Evolutionary conservation across 2,113 vertebrate species (phyloP).

Genomic region (Phoenicopterus ruber): DNA sequence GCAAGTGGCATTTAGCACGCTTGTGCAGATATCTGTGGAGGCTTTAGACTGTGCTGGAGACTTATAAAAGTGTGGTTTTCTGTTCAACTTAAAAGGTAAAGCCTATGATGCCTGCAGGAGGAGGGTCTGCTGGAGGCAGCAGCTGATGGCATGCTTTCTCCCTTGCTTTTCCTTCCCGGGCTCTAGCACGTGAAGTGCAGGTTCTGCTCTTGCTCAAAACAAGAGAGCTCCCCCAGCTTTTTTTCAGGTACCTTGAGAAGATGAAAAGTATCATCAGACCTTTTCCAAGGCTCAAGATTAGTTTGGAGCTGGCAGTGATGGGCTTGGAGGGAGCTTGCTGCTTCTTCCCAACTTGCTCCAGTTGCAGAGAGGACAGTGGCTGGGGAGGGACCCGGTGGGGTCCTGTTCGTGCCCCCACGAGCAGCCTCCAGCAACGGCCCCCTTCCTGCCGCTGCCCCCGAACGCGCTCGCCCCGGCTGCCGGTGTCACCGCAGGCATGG

Average conservation of each 20-base stretch:
- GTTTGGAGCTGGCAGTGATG: background rate
- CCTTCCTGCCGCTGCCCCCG: background rate
- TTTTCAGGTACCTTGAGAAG: background rate
- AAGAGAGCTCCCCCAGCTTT: background rate
- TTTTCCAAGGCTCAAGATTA: background rate
- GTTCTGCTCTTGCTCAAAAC: background rate
- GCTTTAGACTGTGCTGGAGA: background rate
- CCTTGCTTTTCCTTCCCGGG: background rate
- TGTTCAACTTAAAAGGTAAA: background rate
- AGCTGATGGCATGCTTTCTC: background rate
- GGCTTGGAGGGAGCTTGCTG: background rate
- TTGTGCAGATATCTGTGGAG: background rate
- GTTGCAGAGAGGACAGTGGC: background rate
- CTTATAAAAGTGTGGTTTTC: background rate
- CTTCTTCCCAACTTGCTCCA: background rate
- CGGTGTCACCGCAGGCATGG: rapidly evolving
- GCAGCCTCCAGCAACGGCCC: background rate
- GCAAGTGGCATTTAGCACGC: rapidly evolving
- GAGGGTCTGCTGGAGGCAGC: background rate
- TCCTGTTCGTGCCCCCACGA: rapidly evolving
- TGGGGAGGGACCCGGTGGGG: rapidly evolving
- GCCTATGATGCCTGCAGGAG: background rate
- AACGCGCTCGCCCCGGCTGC: rapidly evolving
- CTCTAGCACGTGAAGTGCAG: background rate
- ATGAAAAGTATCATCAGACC: background rate